Evolutionary conservation across 2,113 vertebrate species (phyloP), one percentile per base, ranked within the genome.

Genomic region (Cyprinus carpio): DNA sequence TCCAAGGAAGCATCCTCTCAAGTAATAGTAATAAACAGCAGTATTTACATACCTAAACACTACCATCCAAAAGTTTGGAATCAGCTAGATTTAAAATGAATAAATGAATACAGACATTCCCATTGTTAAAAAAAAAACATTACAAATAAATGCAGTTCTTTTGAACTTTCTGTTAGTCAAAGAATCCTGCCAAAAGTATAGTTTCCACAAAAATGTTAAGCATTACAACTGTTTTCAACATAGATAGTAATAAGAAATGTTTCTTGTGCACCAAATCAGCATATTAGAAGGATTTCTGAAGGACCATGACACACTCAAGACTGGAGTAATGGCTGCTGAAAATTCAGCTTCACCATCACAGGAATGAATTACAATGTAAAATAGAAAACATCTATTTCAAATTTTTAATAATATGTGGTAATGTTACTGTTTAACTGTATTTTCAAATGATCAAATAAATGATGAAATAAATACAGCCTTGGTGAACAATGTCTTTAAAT

Each of bases 41-140:
- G 16, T 20, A 20, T 37, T 69, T 69, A 69, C 62, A 60, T n/a
- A 60, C 8, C 56, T 60, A 60, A 43, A 60, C 56, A 64, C 29
- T 69, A 69, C 65, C 65, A 69, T 69, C 18, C 16, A 37, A 20
- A 69, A 69, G 65, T 69, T 69, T 34, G 29, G 64, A 69, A 18
- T 34, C 16, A 0, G 65, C 13, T 3, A 67, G 65, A 69, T 34
- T 20, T 58, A 23, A 58, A 23, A 58, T 23, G 0, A 58, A 23
- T 60, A 9, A 60, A 60, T 10, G 10, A 60, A 23, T 7, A n/a
- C 56, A 10, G 20, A 10, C 23, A 60, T 60, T 60, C 20, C 1
- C 23, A 60, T 58, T 58, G 54, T 58, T 58, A 10, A n/a, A 60
- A 58, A 16, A 56, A 27, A 64, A 62, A 25, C 4, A 27, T 27